These are phyloP conservation scores for Teinopalpus imperialis DNA, from an alignment of 2,888 invertebrate species.

Conservation along the genomic window DNA sequence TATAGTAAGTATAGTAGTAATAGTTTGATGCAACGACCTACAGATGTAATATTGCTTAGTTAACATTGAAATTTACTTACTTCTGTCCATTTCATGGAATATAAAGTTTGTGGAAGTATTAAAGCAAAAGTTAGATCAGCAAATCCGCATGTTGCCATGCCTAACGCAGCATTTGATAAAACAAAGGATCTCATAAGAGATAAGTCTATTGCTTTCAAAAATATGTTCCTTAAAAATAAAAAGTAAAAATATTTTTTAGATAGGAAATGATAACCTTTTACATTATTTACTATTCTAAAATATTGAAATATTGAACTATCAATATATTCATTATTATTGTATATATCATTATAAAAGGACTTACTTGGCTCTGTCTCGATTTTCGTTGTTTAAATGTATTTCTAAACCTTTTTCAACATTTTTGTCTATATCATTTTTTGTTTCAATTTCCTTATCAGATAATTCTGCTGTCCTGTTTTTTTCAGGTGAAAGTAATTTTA, in stretches of 20 bases:
- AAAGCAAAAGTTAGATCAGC: slow-evolving; percentile 78
- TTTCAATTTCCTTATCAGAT: slow-evolving; percentile 34
- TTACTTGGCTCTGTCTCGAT: slow-evolving; percentile 12
- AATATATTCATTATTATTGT: no score
- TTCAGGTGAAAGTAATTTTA: slow-evolving; percentile 36
- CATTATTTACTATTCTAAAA: no score
- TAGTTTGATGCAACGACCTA: no score
- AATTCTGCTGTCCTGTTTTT: slow-evolving; percentile 38
- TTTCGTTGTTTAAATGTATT: background rate
- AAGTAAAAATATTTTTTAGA: no score
- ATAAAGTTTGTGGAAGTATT: slow-evolving; percentile 81
- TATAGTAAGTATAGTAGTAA: no score
- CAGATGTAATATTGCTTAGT: no score
- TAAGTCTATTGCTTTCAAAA: slow-evolving; percentile 71
- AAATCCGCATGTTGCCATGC: slow-evolving; percentile 74
- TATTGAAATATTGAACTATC: no score
- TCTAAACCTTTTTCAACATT: slow-evolving; percentile 18
- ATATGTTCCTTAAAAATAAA: slow-evolving; percentile 38
- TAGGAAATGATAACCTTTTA: no score
- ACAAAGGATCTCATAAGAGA: slow-evolving; percentile 76
- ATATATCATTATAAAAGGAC: no score
- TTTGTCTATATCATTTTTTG: slow-evolving; percentile 8
- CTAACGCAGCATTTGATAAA: slow-evolving; percentile 82
- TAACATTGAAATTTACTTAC: no score
- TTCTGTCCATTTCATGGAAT: slow-evolving; percentile 69